These are phyloP conservation scores for Gonatopus flavifemur DNA, from an alignment of 1,140 invertebrate genomes.

Conservation along the genomic window DNA sequence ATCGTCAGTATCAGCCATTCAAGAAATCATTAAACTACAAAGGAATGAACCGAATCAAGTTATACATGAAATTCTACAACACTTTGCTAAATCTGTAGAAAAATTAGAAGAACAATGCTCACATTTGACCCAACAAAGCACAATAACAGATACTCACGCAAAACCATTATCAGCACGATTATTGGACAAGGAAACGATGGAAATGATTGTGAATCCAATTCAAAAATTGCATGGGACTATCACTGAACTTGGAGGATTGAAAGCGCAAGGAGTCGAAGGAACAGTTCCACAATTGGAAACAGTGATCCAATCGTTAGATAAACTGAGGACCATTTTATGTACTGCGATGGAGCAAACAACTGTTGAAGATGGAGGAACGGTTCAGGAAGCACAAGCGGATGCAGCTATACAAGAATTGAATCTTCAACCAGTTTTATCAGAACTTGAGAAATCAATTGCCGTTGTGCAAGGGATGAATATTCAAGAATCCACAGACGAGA, in stretches of 20 bases:
- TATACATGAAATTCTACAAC: too few relatives aligned
- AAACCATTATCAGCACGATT: too few relatives aligned
- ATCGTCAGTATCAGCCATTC: neutral
- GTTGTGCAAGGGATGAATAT: neutral
- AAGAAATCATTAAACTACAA: neutral
- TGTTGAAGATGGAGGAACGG: neutral
- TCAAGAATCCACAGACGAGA: neutral
- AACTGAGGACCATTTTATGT: too few relatives aligned
- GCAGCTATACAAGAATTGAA: neutral
- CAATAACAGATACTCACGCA: too few relatives aligned
- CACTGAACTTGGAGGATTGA: neutral
- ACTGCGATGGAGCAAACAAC: neutral
- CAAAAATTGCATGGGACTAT: neutral
- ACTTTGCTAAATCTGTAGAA: neutral
- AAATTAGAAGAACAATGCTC: constrained; percentile 5
- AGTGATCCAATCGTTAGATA: too few relatives aligned
- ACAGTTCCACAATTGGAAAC: neutral
- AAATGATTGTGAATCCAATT: constrained; percentile 6
- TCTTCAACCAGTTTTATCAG: neutral
- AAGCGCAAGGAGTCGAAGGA: neutral
- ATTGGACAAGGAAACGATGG: neutral
- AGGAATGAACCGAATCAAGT: too few relatives aligned
- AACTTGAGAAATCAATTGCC: constrained; percentile 9
- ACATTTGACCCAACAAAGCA: too few relatives aligned
- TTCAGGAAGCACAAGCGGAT: neutral